These are phyloP conservation scores for Zaprionus nigranus DNA, from an alignment of 1,140 invertebrate species.

Conservation along the genomic window DNA sequence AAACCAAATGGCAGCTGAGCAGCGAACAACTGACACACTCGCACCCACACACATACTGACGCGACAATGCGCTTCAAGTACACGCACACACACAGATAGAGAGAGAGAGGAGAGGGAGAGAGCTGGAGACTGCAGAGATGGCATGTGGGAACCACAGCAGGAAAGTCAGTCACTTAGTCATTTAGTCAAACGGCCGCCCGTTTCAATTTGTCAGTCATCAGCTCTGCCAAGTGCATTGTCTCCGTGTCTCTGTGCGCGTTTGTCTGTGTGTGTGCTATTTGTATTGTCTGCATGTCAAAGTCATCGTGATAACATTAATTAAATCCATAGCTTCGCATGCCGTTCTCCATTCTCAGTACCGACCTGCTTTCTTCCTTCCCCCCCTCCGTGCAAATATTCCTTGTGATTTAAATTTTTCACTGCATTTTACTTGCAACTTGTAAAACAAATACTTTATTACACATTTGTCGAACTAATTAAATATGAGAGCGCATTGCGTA, in stretches of 20 bases:
- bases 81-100: not conserved
- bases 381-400: constrained; percentile 41
- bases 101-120: no score
- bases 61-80: constrained; percentile 19
- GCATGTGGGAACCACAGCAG: constrained; percentile 33
- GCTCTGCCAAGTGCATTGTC: constrained; percentile 53
- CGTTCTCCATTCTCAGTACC: constrained; percentile 30
- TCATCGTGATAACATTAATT: constrained; percentile 82
- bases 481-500: constrained; percentile 16
- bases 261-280: constrained; percentile 45
- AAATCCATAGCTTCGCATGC: constrained; percentile 70
- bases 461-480: constrained; percentile 50
- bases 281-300: constrained; percentile 78
- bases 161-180: constrained; percentile 63
- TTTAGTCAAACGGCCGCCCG: constrained; percentile 62
- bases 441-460: constrained; percentile 6
- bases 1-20: constrained; percentile 71
- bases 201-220: constrained; percentile 80
- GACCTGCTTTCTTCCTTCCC: not conserved
- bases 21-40: constrained; percentile 37
- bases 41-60: not conserved
- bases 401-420: constrained; percentile 60
- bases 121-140: not conserved
- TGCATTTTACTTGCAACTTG: constrained; percentile 4
- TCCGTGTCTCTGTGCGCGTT: constrained; percentile 4